phyloP scores from a whole-genome alignment of 2,797 vertebrate species.

The Microchirus variegatus region DNA sequence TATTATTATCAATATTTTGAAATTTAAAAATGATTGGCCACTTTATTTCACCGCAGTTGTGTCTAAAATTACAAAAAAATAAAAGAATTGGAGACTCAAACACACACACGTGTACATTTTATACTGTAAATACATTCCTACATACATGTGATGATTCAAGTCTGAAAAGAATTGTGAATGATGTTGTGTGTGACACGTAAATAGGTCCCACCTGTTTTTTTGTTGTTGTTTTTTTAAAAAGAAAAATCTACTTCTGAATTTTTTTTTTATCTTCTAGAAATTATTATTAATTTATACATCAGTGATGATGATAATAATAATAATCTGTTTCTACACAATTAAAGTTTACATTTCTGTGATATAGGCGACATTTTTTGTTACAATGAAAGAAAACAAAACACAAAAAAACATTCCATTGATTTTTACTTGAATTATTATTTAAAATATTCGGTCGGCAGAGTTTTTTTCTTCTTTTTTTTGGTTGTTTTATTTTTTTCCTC shows the following conservation, averaged over 20 bases:
- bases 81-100: too few relatives aligned
- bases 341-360: constrained; percentile 98
- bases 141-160: constrained; percentile 87
- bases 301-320: constrained; percentile 69
- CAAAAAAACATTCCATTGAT: constrained; percentile 88
- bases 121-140: constrained; percentile 93
- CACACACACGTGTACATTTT: constrained; percentile 85
- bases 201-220: constrained; percentile 86
- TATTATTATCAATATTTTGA: too few relatives aligned
- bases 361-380: constrained; percentile 84
- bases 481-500: constrained; percentile 86
- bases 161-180: constrained; percentile 94
- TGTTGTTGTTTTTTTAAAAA: constrained; percentile 46
- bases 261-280: constrained; percentile 84
- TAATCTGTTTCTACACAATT: constrained; percentile 83
- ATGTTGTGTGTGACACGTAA: constrained; percentile 99
- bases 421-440: constrained; percentile 99
- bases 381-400: constrained; percentile 77
- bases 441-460: constrained; percentile 78
- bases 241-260: constrained; percentile 87
- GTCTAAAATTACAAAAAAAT: too few relatives aligned
- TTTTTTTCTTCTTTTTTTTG: constrained; percentile 58
- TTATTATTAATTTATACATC: constrained; percentile 86
- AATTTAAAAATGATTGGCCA: too few relatives aligned
- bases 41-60: too few relatives aligned